These are phyloP conservation scores for Girardia tigrina DNA, from an alignment of 2,888 invertebrate genomes.

Conservation along the genomic window DNA sequence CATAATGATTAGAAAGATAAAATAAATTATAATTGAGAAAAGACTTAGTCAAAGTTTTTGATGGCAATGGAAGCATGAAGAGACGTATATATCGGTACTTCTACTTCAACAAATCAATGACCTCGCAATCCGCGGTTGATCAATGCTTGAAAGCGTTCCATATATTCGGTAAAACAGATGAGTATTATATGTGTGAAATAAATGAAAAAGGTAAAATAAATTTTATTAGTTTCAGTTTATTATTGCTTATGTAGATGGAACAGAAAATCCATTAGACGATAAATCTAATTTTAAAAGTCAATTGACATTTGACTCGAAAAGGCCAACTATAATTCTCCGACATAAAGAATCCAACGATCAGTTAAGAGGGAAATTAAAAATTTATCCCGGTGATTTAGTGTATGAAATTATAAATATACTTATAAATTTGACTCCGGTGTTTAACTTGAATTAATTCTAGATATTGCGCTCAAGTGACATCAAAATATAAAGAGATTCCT, in stretches of 20 bases:
- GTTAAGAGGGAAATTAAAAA: slow-evolving; percentile 73
- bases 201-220: slow-evolving; percentile 35
- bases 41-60: slow-evolving; percentile 33
- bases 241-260: slow-evolving; percentile 32
- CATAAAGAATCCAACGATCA: slow-evolving; percentile 69
- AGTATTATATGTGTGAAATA: slow-evolving; percentile 29
- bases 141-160: slow-evolving; percentile 32
- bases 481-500: slow-evolving; percentile 53
- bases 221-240: too few species aligned
- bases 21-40: not conserved
- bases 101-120: slow-evolving; percentile 31
- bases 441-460: slow-evolving; percentile 25
- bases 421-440: not conserved
- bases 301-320: slow-evolving; percentile 65
- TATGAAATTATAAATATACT: not conserved
- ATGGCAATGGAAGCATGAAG: slow-evolving; percentile 35
- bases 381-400: slow-evolving; percentile 58
- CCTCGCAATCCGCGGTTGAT: slow-evolving; percentile 21
- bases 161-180: slow-evolving; percentile 25
- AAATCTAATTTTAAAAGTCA: slow-evolving; percentile 33
- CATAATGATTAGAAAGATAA: too few species aligned
- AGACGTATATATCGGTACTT: slow-evolving; percentile 28
- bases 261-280: slow-evolving; percentile 33
- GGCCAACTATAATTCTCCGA: slow-evolving; percentile 82
- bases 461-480: slow-evolving; percentile 30